Percentiles rank a stretch among this genome's conserved stretches.
Conservation (phyloP, 2,797 vertebrate genomes). For the Melanotaenia boesemani region DNA sequence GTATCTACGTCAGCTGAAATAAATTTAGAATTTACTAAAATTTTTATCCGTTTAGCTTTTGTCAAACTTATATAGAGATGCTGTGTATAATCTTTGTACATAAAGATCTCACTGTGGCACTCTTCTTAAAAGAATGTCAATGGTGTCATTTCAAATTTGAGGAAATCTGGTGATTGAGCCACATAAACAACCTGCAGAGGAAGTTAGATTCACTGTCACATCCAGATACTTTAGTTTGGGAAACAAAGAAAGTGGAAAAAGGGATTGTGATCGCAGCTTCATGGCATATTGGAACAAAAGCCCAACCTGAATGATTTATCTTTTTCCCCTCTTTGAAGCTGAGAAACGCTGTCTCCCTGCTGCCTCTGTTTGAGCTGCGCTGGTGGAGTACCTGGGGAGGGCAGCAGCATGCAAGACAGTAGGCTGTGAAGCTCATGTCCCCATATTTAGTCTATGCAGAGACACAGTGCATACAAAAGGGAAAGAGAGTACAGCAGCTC, state of each 20-base stretch:
- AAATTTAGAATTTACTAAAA: conserved; percentile 47
- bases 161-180: conserved; percentile 83
- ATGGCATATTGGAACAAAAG: conserved; percentile 85
- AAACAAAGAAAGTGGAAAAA: conserved; percentile 81
- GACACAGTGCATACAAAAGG: conserved; percentile 70
- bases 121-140: conserved; percentile 76
- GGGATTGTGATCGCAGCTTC: conserved; percentile 83
- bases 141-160: conserved; percentile 85
- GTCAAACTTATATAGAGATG: background rate
- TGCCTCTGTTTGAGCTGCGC: conserved; percentile 70
- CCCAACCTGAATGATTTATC: conserved; percentile 86
- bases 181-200: conserved; percentile 84
- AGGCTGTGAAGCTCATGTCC: conserved; percentile 74
- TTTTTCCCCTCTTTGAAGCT: conserved; percentile 78
- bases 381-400: conserved; percentile 78
- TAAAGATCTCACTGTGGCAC: conserved; percentile 76
- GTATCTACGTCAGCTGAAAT: conserved; percentile 70
- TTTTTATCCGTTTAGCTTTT: background rate
- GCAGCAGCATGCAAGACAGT: conserved; percentile 71
- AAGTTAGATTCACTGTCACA: conserved; percentile 85
- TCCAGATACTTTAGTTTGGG: conserved; percentile 82
- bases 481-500: conserved; percentile 73
- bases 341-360: conserved; percentile 70
- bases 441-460: conserved; percentile 76
- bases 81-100: conserved; percentile 44